Percentiles rank a stretch among this genome's conserved stretches.
phyloP scores from a whole-genome alignment of 2,797 vertebrate species.

The Mormyrops boulengeri region DNA sequence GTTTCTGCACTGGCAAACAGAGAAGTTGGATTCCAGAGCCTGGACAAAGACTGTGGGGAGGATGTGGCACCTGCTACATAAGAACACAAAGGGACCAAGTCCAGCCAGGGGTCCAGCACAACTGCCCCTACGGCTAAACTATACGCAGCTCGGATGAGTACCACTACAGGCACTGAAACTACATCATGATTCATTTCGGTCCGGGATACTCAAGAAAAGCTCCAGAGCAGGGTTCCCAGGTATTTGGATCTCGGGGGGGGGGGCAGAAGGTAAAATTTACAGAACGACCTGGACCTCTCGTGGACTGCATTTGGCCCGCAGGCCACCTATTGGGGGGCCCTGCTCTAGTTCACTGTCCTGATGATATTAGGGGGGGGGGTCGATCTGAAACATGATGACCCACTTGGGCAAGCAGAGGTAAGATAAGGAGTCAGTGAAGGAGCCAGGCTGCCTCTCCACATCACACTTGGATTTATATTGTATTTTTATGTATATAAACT shows the following conservation, averaged over 20 bases:
- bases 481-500: not conserved
- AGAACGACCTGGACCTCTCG: not conserved
- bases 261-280: not conserved
- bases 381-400: not conserved
- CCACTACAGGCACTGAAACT: slow-evolving; percentile 31
- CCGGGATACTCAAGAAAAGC: not conserved
- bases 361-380: not conserved
- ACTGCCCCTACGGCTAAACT: slow-evolving; percentile 42
- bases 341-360: not conserved
- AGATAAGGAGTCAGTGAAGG: not conserved
- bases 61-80: not conserved
- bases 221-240: not conserved
- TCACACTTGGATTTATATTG: not conserved
- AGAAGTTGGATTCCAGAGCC: not conserved
- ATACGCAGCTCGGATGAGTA: slow-evolving; percentile 26
- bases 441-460: not conserved
- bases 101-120: slow-evolving; percentile 34
- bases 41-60: not conserved
- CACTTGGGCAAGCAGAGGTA: not conserved
- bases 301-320: not conserved
- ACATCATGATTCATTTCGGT: slow-evolving; percentile 30
- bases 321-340: not conserved
- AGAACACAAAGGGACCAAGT: not conserved
- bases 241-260: not conserved
- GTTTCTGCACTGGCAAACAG: not conserved